Base-by-base conservation (phyloP, 2,888 invertebrate species). In the Thera britannica region DNA sequence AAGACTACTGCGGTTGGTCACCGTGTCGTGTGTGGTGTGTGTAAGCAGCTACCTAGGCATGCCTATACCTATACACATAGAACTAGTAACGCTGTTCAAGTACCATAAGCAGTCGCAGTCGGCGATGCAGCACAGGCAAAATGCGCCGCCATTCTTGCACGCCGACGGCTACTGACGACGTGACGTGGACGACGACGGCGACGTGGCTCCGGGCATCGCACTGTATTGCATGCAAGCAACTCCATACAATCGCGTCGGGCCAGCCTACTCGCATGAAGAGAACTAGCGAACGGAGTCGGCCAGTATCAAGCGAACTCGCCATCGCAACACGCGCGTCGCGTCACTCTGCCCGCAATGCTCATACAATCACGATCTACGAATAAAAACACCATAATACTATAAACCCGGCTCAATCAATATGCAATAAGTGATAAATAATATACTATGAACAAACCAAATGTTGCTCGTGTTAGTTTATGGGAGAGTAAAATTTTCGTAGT, bases 351-450 rank as follows among this genome's bases (percentile, higher is more conserved):
- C 69, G 70, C 67, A 23, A 70, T 67, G 66, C 58, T 59, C 68
- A 41, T 61, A 66, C 65, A 61, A 70, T 67, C 64, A 69, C 70
- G 65, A 66, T 64, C 68, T 59, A 71, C 72, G 66, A 82, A 79
- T 74, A 77, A 81, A 79, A 83, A 80, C 73, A 77, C 73, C 66
- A 70, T 67, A 77, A 83, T 82, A 79, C 78, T 75, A 77, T 78
- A 78, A 79, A 79, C 72, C 68, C 72, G 60, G 76, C 76, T 64
- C 74, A 79, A 80, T 77, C 72, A 77, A 78, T 77, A 75, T 70
- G 60, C 73, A 78, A 73, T 76, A 73, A 70, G 72, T 71, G 68
- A 71, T 74, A 75, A 79, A 76, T 75, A 75, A 63, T 74, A 72
- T 75, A 75, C 62, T 74, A 72, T 74, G 75, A 67, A 56, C 51